These are phyloP conservation scores for Andrena dorsata DNA, from an alignment of 2,888 invertebrate genomes.

Conservation along the genomic window DNA sequence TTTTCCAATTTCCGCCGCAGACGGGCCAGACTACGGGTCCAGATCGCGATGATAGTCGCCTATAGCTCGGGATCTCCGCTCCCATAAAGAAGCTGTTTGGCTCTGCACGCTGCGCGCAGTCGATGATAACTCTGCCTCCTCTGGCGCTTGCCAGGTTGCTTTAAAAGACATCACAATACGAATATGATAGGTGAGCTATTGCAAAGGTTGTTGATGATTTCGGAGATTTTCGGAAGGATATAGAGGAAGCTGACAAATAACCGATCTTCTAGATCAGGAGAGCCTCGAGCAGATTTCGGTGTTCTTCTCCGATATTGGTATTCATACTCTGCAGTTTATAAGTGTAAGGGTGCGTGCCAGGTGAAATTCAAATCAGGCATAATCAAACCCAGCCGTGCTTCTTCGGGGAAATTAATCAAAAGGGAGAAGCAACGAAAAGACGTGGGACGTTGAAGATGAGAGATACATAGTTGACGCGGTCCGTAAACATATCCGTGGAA, in stretches of 20 bases:
- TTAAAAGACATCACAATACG: background rate
- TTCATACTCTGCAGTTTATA: background rate
- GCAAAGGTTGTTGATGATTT: too few relatives aligned
- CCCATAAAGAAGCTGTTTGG: slow-evolving; percentile 58
- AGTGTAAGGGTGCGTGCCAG: background rate
- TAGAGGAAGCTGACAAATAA: background rate
- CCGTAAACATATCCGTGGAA: slow-evolving; percentile 43
- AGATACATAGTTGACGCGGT: slow-evolving; percentile 32
- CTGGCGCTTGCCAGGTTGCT: background rate
- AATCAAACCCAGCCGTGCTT: background rate
- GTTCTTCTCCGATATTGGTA: background rate
- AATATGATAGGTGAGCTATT: background rate
- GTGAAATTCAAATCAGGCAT: background rate
- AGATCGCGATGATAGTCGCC: slow-evolving; percentile 61
- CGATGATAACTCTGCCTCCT: slow-evolving; percentile 11
- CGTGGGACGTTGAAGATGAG: slow-evolving; percentile 36
- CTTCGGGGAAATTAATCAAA: slow-evolving; percentile 32
- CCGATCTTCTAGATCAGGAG: background rate
- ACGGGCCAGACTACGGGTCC: slow-evolving; percentile 39
- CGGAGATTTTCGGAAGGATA: background rate
- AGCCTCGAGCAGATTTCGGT: background rate
- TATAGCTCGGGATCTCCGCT: slow-evolving; percentile 46
- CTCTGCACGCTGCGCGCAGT: slow-evolving; percentile 16
- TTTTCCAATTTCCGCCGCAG: slow-evolving; percentile 76
- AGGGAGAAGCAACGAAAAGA: slow-evolving; percentile 15